Evolutionary conservation across 2,888 invertebrate genomes (phyloP), one percentile per base, ranked within the genome.

Genomic region (Teinopalpus imperialis): DNA sequence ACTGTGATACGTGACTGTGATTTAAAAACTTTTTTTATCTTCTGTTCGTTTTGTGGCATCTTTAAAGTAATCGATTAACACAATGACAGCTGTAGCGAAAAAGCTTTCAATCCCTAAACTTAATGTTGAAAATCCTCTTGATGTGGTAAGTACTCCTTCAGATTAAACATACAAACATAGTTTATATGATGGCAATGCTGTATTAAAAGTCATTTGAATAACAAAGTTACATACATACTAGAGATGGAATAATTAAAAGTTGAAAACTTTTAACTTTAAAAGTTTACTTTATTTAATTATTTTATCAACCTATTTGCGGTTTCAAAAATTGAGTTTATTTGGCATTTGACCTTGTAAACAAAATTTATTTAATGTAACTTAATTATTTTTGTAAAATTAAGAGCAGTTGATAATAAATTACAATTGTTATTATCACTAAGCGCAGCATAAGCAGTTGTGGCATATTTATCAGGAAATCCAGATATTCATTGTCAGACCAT

Each of bases 1-100:
- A 68, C 68, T 70, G 73, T 78, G 71, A 66, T 73, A 68, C 64
- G 60, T 52, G 54, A 64, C 63, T 64, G 54, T 65, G 66, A 64
- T 61, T 50, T 51, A 42, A 43, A 57, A 30, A 45, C 23, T 23
- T 10, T 27, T 10, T 51, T 43, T 43, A 48, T 43, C 48, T 56
- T 55, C 58, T 49, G 45, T 57, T 61, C 63, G 59, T 72, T 65
- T 81, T 85, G 83, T 85, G 87, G 82, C 75, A 81, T 77, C 74
- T 72, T 66, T 58, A 58, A 63, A 57, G 57, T 68, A 72, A 62
- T 62, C 72, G 62, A 63, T 58, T 71, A 68, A 69, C 48, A 63
- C 37, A 2, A 87, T 87, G 87, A 83, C 87, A 54, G 73, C 86
- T 49, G 78, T 81, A 62, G 76, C 78, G 45, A 83, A 78, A 61